Percentiles rank a stretch among this genome's conserved stretches.
Conservation (phyloP, 1,140 invertebrate genomes). For the Vollenhovia emeryi region DNA sequence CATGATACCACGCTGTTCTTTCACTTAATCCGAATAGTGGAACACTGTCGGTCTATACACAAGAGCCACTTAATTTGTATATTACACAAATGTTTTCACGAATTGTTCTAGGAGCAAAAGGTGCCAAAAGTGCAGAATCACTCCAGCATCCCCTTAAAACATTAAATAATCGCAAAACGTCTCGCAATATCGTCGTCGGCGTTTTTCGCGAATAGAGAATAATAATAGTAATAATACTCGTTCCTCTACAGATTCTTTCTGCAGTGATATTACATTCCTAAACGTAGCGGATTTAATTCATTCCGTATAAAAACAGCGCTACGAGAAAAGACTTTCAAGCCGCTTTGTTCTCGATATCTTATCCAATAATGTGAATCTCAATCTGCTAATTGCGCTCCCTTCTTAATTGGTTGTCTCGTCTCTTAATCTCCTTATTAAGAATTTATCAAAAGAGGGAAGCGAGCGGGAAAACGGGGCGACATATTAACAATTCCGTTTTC, state of each 20-base stretch:
- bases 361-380: conserved; percentile 39
- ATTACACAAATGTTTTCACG: no score
- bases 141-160: no score
- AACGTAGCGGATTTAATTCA: conserved; percentile 35
- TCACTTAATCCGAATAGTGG: no score
- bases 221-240: conserved; percentile 4
- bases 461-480: background rate
- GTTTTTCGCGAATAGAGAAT: background rate
- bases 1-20: no score
- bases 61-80: no score
- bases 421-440: background rate
- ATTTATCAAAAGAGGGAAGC: background rate
- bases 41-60: no score
- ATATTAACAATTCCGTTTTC: background rate
- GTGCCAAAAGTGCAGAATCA: no score
- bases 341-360: background rate
- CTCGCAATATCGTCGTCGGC: background rate
- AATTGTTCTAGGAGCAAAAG: no score
- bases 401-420: conserved; percentile 18
- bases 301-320: conserved; percentile 18
- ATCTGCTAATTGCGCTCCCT: conserved; percentile 41
- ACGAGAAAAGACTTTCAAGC: conserved; percentile 18
- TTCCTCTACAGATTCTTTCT: background rate
- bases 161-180: background rate
- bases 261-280: conserved; percentile 9